These are phyloP conservation scores for Rhabdornis inornatus DNA, from an alignment of 2,113 vertebrate species.

Conservation along the genomic window DNA sequence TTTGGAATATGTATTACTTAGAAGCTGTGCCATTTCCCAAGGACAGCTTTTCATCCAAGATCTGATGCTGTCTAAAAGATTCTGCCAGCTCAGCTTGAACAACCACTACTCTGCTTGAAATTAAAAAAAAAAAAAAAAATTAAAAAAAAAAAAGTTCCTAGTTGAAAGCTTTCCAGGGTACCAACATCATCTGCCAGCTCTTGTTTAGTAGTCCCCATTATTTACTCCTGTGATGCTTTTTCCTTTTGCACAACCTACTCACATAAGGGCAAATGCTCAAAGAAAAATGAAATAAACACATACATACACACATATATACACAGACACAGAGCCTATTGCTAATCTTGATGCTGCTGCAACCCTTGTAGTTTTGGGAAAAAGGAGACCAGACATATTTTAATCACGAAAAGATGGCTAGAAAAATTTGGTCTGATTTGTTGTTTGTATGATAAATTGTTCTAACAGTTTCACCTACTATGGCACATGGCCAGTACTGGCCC, in stretches of 20 bases:
- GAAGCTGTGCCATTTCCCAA: neutral
- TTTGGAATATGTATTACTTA: neutral
- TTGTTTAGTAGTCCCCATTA: neutral
- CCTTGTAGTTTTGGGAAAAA: neutral
- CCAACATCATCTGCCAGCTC: neutral
- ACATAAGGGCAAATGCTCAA: neutral
- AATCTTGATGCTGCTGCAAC: neutral
- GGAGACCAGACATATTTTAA: neutral
- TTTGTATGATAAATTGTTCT: neutral
- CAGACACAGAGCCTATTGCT: neutral
- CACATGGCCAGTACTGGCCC: neutral
- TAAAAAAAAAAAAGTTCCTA: neutral
- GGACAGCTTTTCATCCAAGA: neutral
- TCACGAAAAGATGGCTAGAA: neutral
- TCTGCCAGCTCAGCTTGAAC: neutral
- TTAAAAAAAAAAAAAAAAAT: neutral
- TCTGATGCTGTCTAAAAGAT: neutral
- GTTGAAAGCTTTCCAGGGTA: neutral
- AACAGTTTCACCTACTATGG: neutral
- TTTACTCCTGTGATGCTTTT: neutral
- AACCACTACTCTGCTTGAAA: neutral
- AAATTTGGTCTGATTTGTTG: neutral
- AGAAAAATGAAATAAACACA: neutral
- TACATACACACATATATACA: rapidly evolving
- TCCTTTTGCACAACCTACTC: neutral